A percentile compares a stretch with the other conserved stretches of the same genome.
Conservation (phyloP, 2,888 invertebrate genomes). For the Drosophila pseudotakahashii region DNA sequence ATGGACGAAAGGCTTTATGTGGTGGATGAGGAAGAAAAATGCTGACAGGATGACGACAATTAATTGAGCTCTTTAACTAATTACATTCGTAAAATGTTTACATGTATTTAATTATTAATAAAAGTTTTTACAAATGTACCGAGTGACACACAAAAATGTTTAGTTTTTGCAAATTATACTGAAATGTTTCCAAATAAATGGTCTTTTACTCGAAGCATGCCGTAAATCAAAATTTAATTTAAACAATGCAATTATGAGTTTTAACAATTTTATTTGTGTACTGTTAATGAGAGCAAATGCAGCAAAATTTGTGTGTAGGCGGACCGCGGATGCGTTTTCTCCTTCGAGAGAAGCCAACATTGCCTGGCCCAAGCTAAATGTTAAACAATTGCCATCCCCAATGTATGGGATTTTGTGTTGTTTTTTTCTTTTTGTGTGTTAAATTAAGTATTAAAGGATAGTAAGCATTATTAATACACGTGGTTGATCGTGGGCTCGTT, state of each 20-base stretch:
- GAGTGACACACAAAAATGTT: background rate
- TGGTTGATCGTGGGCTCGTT: slow-evolving; percentile 85
- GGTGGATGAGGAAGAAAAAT: background rate
- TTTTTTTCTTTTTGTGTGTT: slow-evolving; percentile 57
- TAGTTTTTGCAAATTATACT: background rate
- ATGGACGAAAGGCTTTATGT: slow-evolving; percentile 86
- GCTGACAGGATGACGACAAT: background rate
- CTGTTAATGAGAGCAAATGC: slow-evolving; percentile 79
- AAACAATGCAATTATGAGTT: slow-evolving; percentile 21
- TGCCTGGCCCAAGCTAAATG: slow-evolving; percentile 57
- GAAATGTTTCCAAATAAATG: background rate
- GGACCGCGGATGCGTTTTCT: slow-evolving; percentile 4
- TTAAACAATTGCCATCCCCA: slow-evolving; percentile 73
- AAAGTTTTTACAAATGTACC: background rate
- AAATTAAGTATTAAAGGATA: slow-evolving; percentile 73
- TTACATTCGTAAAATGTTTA: background rate
- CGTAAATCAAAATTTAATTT: background rate
- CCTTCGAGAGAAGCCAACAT: background rate
- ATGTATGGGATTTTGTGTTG: slow-evolving; percentile 30
- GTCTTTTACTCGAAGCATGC: background rate
- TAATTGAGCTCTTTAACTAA: background rate
- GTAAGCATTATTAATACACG: slow-evolving; percentile 79
- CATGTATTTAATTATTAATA: background rate
- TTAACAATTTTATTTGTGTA: slow-evolving; percentile 73
- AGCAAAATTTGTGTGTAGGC: slow-evolving; percentile 55